Base-by-base conservation (phyloP, 1,140 invertebrate species). In the Drosophila teissieri region DNA sequence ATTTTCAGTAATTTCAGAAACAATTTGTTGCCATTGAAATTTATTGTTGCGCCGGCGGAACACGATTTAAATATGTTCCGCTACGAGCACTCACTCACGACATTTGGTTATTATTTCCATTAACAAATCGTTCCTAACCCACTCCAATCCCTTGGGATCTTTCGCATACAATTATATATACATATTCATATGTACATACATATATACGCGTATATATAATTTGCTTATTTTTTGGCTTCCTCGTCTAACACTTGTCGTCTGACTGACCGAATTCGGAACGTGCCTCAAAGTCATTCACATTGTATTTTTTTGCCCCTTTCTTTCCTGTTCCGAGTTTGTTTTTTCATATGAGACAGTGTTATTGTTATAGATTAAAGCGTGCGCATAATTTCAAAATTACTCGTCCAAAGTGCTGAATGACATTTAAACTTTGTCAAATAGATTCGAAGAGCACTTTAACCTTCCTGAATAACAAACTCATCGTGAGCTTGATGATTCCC, bases 11-110 rank as follows among this genome's bases (percentile, higher is more conserved):
- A 56, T 80, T 76, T 61, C 54, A 60, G 36, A 44, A 64, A 64
- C 72, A 80, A 80, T 80, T 80, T 81, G 78, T 67, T 78, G 56
- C 52, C 67, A 82, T 73, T 81, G 34, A 82, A 81, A 73, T 65
- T 77, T 61, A 77, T 73, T 62, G 40, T 49, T 51, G 48, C 39
- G n/a, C 48, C 37, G 53, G 31, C 40, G 39, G 45, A 62, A 52
- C 58, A 53, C 58, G 48, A 62, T 52, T 75, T 75, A 46, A 49
- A 65, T 77, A 36, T 67, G 62, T 77, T 77, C 64, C 56, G 58
- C 80, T 55, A 53, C 40, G 36, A 39, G 40, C 34, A 39, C 14
- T 57, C 68, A 22, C 53, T 56, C 51, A 67, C 63, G 78, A 42
- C 48, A 53, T 61, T 80, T 44, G n/a, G 19, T 42, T 54, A 75